Base-by-base conservation (phyloP, 2,888 invertebrate species). In the Boloria euphrosyne region DNA sequence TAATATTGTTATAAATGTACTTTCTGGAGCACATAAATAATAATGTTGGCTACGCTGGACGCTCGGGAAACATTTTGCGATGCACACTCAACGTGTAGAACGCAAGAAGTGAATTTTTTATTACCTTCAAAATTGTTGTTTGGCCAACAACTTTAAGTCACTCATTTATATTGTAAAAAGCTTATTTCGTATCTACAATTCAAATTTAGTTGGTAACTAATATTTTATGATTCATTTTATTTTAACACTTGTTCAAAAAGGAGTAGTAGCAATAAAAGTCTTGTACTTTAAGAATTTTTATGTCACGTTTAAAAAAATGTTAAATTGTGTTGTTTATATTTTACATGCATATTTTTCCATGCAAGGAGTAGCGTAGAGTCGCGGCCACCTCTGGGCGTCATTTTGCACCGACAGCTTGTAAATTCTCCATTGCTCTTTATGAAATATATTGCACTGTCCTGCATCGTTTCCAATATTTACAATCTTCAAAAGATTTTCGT, bases 1-100 rank as follows among this genome's bases (percentile, higher is more conserved):
- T 86, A 87, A 92, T 91, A 92, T 92, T 91, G 91, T 91, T 90
- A 92, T 91, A 91, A 92, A 91, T 92, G 91, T 91, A 91, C 86
- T 89, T 89, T 86, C 87, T 85, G 76, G 79, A 81, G 85, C 85
- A 81, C 82, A 90, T 92, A 89, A 91, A 92, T 92, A 91, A 92
- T 92, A 92, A 90, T 89, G 89, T 81, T 83, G 84, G 82, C 79
- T 81, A 79, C 83, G 73, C 80, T 74, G 80, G 80, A 76, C 83
- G 77, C 73, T 66, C 69, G 66, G 71, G 75, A 67, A 70, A 72
- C 59, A 69, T 68, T 75, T 73, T 73, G 71, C 70, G 68, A 71
- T 47, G 49, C 62, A 63, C 71, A 73, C 62, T 68, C 66, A n/a
- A 18, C 49, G 67, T 52, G 72, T 44, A 78, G 31, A 78, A 27